Evolutionary conservation across 64 coral and sea anemone species (phyloP), one percentile per base, ranked within the genome.

Genomic region (Montipora capricornis): DNA sequence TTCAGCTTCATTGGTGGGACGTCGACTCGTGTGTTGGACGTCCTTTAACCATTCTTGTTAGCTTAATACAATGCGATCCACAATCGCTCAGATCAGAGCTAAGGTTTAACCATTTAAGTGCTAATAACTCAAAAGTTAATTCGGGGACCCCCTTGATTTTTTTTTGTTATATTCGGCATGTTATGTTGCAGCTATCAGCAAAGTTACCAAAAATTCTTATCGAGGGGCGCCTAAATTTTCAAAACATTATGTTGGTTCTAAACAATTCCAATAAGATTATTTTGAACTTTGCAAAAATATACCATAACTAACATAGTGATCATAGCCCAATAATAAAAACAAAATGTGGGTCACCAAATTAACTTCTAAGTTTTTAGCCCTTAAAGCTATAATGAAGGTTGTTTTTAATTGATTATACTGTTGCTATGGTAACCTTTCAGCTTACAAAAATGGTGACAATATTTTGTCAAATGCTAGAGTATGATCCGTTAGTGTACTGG

Each of bases 351-450:
- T 70, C 68, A 70, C n/a, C 52, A 13, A 70, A 70, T 70, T 70
- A 70, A 70, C 68, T 70, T 70, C 4, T 70, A 20, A 70, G 68
- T 70, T 70, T 9, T 70, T 70, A 70, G 68, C 68, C 15, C 68
- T 70, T 55, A 55, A 55, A 55, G 52, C 52, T 55, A 55, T 55
- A 55, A 55, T 9, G 52, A 55, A 55, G 52, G 68, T 4, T 70
- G 68, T 70, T 70, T 70, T 70, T 70, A 70, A 70, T 13, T 4
- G 68, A 19, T 77, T 77, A 77, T 77, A 77, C 75, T 3, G 75
- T 77, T 49, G 75, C 75, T 77, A 49, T 14, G 44, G 75, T 11
- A 15, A 70, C 68, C 68, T 70, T 70, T 70, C 20, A 70, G 68
- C 68, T 55, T 55, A 10, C 52, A 55, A 55, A 10, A 55, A 55